Evolutionary conservation across 1,140 invertebrate genomes (phyloP).

Genomic region (Drosophila ananassae): DNA sequence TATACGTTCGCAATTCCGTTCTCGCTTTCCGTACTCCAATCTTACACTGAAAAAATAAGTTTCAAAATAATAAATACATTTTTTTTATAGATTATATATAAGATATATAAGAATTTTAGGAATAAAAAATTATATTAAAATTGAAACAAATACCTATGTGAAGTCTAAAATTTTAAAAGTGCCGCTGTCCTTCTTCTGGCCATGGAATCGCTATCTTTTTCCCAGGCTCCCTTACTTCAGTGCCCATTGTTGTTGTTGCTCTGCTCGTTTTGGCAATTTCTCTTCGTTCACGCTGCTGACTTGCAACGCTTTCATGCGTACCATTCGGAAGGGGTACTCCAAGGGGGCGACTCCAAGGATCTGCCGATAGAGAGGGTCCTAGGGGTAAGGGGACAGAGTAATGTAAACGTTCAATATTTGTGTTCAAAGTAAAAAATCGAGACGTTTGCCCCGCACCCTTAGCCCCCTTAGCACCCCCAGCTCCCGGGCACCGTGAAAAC

Average conservation of each 20-base stretch:
- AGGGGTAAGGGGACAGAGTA: not conserved
- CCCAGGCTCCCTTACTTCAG: conserved; percentile 24
- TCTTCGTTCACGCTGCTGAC: conserved; percentile 76
- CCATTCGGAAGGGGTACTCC: conserved; percentile 17
- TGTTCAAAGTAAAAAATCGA: conserved; percentile 72
- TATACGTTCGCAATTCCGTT: conserved; percentile 24
- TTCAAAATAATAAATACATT: too few relatives aligned
- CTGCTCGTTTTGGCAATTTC: conserved; percentile 72
- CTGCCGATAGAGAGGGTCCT: not conserved
- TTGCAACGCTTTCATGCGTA: conserved; percentile 78
- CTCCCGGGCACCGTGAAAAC: not conserved
- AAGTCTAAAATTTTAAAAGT: conserved; percentile 1
- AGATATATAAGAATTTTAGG: too few relatives aligned
- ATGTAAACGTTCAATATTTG: conserved; percentile 81
- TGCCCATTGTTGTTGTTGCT: conserved; percentile 38
- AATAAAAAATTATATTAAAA: too few relatives aligned
- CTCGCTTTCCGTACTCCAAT: conserved; percentile 35
- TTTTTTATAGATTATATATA: too few relatives aligned
- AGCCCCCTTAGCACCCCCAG: too few relatives aligned
- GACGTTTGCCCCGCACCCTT: conserved; percentile 12
- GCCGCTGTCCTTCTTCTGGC: conserved; percentile 6
- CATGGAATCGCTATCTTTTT: conserved; percentile 56
- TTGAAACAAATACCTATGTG: not conserved
- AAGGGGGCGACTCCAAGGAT: not conserved
- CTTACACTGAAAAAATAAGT: conserved; percentile 4